Base-by-base conservation (phyloP, 2,888 invertebrate species). In the Apomyelois bistriatella region DNA sequence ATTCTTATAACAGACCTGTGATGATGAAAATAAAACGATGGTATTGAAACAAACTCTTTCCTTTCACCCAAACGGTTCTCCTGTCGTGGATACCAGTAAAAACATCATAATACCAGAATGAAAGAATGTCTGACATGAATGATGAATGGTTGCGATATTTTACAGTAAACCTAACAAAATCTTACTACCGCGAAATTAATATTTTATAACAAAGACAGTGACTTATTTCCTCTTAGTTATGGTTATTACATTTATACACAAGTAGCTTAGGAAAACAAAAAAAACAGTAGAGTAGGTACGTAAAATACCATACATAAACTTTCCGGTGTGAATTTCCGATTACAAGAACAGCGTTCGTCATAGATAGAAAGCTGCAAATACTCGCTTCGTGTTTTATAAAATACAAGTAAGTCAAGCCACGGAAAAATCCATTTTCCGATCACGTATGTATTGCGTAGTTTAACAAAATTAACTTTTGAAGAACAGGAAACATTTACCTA, bases 1-100 rank as follows among this genome's bases (percentile, higher is more conserved):
- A 13, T 65, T 63, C 67, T 66, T 66, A 68, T 69, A 56, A 64
- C 54, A 57, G 61, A 41, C 52, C 53, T 60, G 60, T 60, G 57
- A 58, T 58, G 54, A 48, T 55, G 51, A 54, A 53, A 60, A 56
- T 56, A 60, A 60, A 71, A 67, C 63, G 64, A 70, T 81, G 78
- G 82, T 79, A 67, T 77, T 76, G 81, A 78, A 75, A 56, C 76
- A 82, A 81, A 79, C 81, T 87, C 80, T 89, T 90, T 89, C 88
- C 84, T 89, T 89, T 78, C 72, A 76, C 87, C 88, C 82, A 76
- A 74, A 72, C 40, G 40, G 40, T 15, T 15, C 68, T 76, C 82
- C 87, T 77, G 52, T 61, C 62, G 61, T 64, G 65, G 57, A 58
- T 47, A 48, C 35, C 53, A 32, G 43, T 53, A 17, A 37, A 36